phyloP scores from a whole-genome alignment of 2,797 vertebrate species.

The Falco rusticolus region DNA sequence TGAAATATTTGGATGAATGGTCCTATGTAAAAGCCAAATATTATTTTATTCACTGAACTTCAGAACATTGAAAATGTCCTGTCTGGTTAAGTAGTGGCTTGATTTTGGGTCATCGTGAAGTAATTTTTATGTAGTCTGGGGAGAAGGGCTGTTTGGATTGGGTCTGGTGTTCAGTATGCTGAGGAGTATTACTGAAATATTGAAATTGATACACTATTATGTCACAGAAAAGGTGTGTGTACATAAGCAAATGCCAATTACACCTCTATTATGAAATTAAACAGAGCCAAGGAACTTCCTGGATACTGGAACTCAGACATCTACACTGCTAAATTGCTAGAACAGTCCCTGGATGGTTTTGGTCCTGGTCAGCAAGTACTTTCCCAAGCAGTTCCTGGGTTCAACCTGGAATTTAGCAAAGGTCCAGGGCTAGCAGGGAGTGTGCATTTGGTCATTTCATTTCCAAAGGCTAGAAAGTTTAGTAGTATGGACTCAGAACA shows the following conservation, averaged over 20 bases:
- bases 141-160: not conserved
- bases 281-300: conserved; percentile 17
- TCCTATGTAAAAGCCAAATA: conserved; percentile 4
- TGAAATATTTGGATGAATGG: conserved; percentile 38
- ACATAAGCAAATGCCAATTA: conserved; percentile 1
- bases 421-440: not conserved
- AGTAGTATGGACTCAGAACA: not conserved
- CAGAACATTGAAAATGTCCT: conserved; percentile 27
- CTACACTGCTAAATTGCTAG: not conserved
- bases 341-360: not conserved
- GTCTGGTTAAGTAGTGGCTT: not conserved
- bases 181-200: not conserved
- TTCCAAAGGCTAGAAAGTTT: not conserved
- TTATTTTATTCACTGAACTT: conserved; percentile 40
- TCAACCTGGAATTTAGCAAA: not conserved
- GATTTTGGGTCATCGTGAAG: not conserved
- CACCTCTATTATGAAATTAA: conserved; percentile 3
- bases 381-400: not conserved
- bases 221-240: not conserved
- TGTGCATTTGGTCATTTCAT: not conserved
- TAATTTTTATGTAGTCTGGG: not conserved
- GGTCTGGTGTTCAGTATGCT: not conserved
- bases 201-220: conserved; percentile 17
- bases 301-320: not conserved
- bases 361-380: not conserved